Evolutionary conservation across 2,888 invertebrate species (phyloP), one percentile per base, ranked within the genome.

Genomic region (Muschampia plurimacula): DNA sequence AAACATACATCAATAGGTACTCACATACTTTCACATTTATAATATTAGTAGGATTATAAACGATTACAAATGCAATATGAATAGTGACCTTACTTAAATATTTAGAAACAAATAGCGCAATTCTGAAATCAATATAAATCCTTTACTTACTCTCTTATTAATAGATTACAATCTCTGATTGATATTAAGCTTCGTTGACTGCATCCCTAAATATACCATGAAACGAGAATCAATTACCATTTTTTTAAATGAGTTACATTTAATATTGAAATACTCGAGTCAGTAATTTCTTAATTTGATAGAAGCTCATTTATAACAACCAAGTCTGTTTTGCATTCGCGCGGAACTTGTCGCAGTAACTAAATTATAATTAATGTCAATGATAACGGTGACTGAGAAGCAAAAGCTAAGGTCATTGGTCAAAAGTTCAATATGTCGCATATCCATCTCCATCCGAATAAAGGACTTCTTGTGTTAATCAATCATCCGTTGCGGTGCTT

Each of bases 321-420:
- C 57, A 64, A 46, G n/a, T 44, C 32, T 69, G 28, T 59, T 32
- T 64, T 71, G 59, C 68, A 67, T 22, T 49, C 41, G 67, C 32
- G 67, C 66, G 62, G 67, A 72, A 72, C 72, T 72, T 67, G 72
- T 72, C 66, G 77, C 77, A 80, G 77, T 78, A 78, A 78, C 79
- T 80, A 80, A 79, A 83, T 81, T 81, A 81, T 80, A 79, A 81
- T 81, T 81, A 83, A 83, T 81, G 82, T 81, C 80, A 79, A 79
- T 79, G 81, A 75, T 79, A 81, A 81, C 78, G 80, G 82, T 81
- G 82, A 83, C 83, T 83, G 82, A 77, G 76, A 78, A 79, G 77
- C 75, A 80, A 82, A 83, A 82, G 80, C 81, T 83, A 83, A 85
- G 85, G 84, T 77, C 83, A 79, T 64, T 77, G 82, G 80, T 80